Percentiles rank a stretch among this genome's conserved stretches.
Evolutionary conservation across 2,113 vertebrate genomes (phyloP).

Genomic region (Setophaga coronata): DNA sequence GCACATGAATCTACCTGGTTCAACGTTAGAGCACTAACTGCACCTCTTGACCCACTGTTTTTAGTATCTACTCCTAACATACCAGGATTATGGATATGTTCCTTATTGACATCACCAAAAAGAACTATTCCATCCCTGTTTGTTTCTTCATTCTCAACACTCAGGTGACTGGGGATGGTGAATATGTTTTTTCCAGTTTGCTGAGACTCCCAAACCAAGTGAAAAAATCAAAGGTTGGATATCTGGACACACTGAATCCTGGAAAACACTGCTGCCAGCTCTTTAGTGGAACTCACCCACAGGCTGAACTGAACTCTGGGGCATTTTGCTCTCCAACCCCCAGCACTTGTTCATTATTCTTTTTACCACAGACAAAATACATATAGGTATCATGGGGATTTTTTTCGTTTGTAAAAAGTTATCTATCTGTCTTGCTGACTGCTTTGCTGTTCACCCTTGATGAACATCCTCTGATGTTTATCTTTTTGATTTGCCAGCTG

Average conservation of each 20-base stretch:
- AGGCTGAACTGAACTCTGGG: not conserved
- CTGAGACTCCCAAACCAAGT: not conserved
- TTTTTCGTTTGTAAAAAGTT: not conserved
- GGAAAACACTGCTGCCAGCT: not conserved
- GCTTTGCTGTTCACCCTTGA: not conserved
- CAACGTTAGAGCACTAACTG: not conserved
- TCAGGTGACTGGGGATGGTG: not conserved
- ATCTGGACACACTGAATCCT: not conserved
- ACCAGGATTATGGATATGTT: accelerated
- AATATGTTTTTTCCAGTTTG: not conserved
- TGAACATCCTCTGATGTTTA: not conserved
- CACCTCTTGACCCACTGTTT: not conserved
- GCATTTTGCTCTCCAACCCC: not conserved
- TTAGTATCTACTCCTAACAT: not conserved
- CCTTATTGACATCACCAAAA: not conserved
- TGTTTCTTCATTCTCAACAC: not conserved
- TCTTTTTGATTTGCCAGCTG: not conserved
- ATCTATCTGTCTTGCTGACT: not conserved
- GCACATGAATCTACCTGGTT: not conserved
- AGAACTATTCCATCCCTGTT: not conserved
- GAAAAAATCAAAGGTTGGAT: not conserved
- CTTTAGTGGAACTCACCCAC: not conserved
- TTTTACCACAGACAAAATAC: not conserved
- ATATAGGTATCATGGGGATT: not conserved
- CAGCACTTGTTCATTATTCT: not conserved